Percentiles rank a stretch among this genome's conserved stretches.
Evolutionary conservation across 2,888 invertebrate species (phyloP).

Genomic region (Cynaeus angustus): DNA sequence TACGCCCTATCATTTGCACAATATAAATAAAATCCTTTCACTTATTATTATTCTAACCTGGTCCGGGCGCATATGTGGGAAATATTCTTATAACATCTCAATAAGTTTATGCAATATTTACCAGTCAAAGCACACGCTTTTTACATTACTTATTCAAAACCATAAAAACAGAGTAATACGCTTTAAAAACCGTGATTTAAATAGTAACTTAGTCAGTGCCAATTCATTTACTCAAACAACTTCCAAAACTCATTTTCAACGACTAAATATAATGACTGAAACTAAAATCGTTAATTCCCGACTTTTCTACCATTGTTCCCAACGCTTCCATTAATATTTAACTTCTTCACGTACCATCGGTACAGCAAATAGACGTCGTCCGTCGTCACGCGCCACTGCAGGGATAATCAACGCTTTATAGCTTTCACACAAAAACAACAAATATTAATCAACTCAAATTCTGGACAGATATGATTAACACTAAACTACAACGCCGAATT

Average conservation of each 20-base stretch:
- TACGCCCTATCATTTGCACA: constrained; percentile 35
- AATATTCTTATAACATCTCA: constrained; percentile 49
- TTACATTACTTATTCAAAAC: constrained; percentile 49
- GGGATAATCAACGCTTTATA: constrained; percentile 29
- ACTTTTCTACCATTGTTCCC: constrained; percentile 36
- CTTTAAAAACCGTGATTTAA: constrained; percentile 41
- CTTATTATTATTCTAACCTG: constrained; percentile 45
- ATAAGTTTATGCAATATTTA: constrained; percentile 46
- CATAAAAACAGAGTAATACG: constrained; percentile 38
- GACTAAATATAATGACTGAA: constrained; percentile 28
- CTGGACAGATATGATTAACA: constrained; percentile 1
- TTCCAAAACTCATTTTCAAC: constrained; percentile 29
- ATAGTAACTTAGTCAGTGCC: constrained; percentile 13
- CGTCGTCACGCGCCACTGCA: constrained; percentile 2
- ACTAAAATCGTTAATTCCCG: constrained; percentile 31
- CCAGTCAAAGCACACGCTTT: constrained; percentile 37
- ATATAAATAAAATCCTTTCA: constrained; percentile 45
- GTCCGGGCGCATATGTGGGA: constrained; percentile 43
- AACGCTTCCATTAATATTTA: constrained; percentile 36
- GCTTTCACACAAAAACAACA: constrained; percentile 23
- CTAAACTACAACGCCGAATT: neutral
- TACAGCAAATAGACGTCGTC: constrained; percentile 22
- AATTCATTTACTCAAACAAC: constrained; percentile 23
- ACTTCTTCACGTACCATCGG: constrained; percentile 23
- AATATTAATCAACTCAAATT: constrained; percentile 1